A percentile compares a stretch with the other conserved stretches of the same genome.
Evolutionary conservation across 2,113 vertebrate genomes (phyloP).

Genomic region (Desmodus rotundus): DNA sequence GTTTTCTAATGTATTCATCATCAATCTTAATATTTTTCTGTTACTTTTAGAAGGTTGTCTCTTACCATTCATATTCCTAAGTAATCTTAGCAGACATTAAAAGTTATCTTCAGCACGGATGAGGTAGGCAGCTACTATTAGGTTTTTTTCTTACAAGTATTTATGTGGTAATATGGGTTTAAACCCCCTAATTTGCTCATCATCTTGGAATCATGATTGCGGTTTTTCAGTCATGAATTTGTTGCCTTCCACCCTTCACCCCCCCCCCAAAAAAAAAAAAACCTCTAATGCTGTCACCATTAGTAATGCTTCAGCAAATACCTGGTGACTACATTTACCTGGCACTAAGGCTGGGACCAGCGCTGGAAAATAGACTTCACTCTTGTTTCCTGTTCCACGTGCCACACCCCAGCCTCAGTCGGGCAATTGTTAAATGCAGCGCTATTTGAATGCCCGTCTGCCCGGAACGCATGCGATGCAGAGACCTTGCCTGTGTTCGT

Average conservation of each 20-base stretch:
- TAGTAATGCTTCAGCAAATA: background rate
- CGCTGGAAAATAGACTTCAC: background rate
- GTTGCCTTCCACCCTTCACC: no score
- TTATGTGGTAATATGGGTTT: background rate
- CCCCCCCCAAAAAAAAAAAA: background rate
- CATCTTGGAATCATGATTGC: background rate
- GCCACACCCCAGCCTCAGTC: background rate
- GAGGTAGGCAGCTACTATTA: background rate
- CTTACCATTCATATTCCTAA: background rate
- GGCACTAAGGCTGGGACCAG: background rate
- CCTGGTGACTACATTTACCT: background rate
- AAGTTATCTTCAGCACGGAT: background rate
- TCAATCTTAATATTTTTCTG: background rate
- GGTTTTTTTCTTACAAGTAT: background rate
- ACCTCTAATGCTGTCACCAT: background rate
- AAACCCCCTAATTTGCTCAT: background rate
- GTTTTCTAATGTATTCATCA: background rate
- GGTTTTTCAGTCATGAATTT: background rate
- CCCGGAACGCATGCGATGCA: background rate
- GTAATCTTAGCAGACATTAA: background rate
- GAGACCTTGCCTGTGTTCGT: background rate
- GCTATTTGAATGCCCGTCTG: background rate
- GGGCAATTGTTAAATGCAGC: background rate
- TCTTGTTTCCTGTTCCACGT: constrained; percentile 6
- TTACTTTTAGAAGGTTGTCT: background rate